These are phyloP conservation scores for Mesoligia furuncula DNA, from an alignment of 2,888 invertebrate species.

Conservation along the genomic window DNA sequence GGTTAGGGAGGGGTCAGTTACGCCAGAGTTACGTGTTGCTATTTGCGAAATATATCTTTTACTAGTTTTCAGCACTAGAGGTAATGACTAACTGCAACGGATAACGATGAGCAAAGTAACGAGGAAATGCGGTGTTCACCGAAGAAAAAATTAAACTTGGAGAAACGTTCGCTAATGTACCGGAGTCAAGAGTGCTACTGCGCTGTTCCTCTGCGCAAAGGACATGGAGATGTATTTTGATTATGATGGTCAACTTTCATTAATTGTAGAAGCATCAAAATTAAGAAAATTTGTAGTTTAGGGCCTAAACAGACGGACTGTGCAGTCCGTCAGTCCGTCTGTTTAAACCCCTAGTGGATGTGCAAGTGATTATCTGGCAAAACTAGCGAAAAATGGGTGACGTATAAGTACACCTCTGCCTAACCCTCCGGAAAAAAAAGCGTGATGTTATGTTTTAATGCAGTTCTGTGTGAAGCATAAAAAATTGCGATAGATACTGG, in stretches of 20 bases:
- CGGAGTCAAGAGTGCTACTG: not conserved
- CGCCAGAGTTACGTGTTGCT: not conserved
- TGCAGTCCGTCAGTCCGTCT: no score
- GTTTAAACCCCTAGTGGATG: not conserved
- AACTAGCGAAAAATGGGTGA: not conserved
- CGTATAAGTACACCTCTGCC: not conserved
- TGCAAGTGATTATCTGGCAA: not conserved
- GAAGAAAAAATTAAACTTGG: not conserved
- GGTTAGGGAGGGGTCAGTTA: constrained; percentile 17
- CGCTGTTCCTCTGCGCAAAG: not conserved
- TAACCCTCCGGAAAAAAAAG: not conserved
- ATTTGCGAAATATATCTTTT: constrained; percentile 1
- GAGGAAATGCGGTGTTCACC: not conserved
- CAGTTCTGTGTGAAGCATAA: not conserved
- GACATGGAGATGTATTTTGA: not conserved
- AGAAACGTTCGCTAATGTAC: not conserved
- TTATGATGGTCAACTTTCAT: not conserved
- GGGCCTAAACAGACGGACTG: no score
- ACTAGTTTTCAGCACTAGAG: not conserved
- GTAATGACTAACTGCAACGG: not conserved
- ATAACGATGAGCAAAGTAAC: not conserved
- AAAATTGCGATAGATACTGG: not conserved
- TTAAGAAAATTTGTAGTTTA: not conserved
- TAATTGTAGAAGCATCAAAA: not conserved
- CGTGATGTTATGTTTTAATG: not conserved